Evolutionary conservation across 1,140 invertebrate genomes (phyloP), one percentile per base, ranked within the genome.

Genomic region (Cephus cinctus): DNA sequence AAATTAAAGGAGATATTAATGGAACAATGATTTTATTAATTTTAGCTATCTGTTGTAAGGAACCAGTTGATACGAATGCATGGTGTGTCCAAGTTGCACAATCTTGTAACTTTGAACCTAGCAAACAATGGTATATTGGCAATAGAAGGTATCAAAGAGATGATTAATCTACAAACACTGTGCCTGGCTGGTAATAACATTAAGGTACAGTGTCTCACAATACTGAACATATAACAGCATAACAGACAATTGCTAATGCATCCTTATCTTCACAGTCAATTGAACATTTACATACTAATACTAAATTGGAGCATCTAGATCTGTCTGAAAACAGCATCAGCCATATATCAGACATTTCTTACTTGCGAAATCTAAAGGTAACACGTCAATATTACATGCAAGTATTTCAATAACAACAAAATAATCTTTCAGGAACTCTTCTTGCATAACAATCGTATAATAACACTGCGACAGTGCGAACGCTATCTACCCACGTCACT

Each of bases 311-410:
- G 63, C 83, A 88, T 67, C 71, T 95, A 44, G 92, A 96, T 79
- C 73, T 96, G 31, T 92, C 92, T 1, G 89, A 93, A 62, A 96
- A 96, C 67, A 87, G 84, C 60, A 94, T 96, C 50, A 84, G 86
- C 42, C 83, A 85, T 60, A 81, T 95, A 36, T 85, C 86, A 53
- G 91, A 95, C 76, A 82, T 96, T 39, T 90, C 90, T 20, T 86
- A 85, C 71, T 76, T 96, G 49, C 85, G 85, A 67, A 81, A 79
- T 67, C 79, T 94, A 11, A 89, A 90, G 83, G 90, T 92, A 79
- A 71, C 63, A 50, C 44, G 15, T 5, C n/a, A 40, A 27, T 21
- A 8, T 8, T 41, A 0, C 21, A 20, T 19, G 2, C 11, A 9
- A 8, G 5, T 3, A 14, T 15, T 14, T 38, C 15, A 41, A 2